Evolutionary conservation across 2,797 vertebrate genomes (phyloP).

Genomic region (Pseudocheirus occidentalis): DNA sequence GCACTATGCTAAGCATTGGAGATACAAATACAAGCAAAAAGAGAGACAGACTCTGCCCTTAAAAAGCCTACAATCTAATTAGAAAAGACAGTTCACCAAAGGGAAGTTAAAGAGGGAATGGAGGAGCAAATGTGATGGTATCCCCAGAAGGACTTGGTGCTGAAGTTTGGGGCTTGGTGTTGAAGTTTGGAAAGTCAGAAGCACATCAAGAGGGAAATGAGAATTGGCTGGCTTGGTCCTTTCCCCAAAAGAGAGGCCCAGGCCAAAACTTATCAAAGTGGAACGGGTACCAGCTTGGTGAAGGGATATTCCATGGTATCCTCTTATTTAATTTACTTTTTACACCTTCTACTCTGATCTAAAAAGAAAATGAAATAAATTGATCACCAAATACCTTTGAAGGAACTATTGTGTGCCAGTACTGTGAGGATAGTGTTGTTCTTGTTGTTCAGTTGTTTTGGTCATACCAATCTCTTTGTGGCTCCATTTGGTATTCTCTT

Average conservation of each 20-base stretch:
- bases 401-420: background rate
- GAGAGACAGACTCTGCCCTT: too few relatives aligned
- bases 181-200: too few relatives aligned
- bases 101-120: background rate
- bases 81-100: background rate
- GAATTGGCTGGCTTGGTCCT: too few relatives aligned
- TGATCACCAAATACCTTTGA: background rate
- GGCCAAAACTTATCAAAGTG: too few relatives aligned
- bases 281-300: background rate
- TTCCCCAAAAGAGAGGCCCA: too few relatives aligned
- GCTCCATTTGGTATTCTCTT: too few relatives aligned
- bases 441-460: too few relatives aligned
- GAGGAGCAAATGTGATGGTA: background rate
- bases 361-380: background rate
- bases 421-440: too few relatives aligned
- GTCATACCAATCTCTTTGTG: too few relatives aligned
- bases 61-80: background rate
- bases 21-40: too few relatives aligned
- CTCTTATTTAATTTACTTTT: background rate
- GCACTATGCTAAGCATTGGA: too few relatives aligned
- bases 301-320: background rate
- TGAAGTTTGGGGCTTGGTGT: background rate
- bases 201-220: too few relatives aligned
- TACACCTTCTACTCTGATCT: background rate
- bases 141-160: background rate